phyloP scores from a whole-genome alignment of 2,797 vertebrate species.

The Hemitrygon akajei region DNA sequence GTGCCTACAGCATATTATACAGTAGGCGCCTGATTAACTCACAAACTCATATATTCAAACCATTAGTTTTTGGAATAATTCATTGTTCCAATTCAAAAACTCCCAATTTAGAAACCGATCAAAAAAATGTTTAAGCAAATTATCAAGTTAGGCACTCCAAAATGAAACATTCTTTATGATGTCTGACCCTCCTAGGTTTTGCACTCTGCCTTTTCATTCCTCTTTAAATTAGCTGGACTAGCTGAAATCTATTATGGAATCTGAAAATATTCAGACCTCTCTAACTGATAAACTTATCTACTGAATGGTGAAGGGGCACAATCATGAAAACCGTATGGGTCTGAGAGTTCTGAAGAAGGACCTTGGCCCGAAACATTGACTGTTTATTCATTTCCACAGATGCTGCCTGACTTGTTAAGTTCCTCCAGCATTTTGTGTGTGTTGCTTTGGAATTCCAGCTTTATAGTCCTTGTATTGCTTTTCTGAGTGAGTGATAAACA shows the following conservation, averaged over 20 bases:
- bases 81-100: too few relatives aligned
- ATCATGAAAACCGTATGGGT: not conserved
- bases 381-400: too few relatives aligned
- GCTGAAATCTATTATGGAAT: not conserved
- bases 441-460: too few relatives aligned
- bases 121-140: not conserved
- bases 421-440: too few relatives aligned
- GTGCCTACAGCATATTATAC: not conserved
- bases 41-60: not conserved
- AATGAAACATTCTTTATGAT: not conserved
- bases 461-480: not conserved
- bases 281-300: not conserved
- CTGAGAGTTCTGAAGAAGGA: not conserved
- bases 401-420: too few relatives aligned
- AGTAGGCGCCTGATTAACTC: not conserved
- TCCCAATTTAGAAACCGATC: not conserved
- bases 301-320: not conserved
- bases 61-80: not conserved
- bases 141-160: not conserved
- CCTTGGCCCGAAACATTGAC: too few relatives aligned
- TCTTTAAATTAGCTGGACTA: not conserved
- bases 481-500: not conserved
- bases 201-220: not conserved
- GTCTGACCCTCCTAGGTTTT: not conserved
- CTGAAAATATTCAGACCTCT: not conserved